phyloP scores from a whole-genome alignment of 2,888 invertebrate species.

The Apodemia duryi region DNA sequence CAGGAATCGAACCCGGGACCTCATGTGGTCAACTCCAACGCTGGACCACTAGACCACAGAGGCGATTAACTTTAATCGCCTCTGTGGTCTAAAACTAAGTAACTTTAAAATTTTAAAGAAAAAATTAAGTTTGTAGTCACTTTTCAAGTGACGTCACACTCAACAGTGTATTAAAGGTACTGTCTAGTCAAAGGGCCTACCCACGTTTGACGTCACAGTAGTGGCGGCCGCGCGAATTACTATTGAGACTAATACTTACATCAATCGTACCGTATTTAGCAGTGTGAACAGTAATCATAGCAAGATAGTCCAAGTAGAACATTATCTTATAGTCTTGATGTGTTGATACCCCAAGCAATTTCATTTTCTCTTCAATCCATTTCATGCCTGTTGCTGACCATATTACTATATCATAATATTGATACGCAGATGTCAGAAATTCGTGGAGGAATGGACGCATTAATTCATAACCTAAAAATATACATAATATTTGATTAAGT shows the following conservation, averaged over 20 bases:
- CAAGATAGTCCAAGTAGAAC: constrained; percentile 93
- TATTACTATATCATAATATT: constrained; percentile 96
- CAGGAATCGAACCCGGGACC: too few relatives aligned
- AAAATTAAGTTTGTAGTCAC: too few relatives aligned
- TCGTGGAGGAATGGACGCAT: constrained; percentile 98
- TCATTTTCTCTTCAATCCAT: constrained; percentile 99
- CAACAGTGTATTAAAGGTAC: too few relatives aligned
- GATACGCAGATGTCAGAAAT: constrained; percentile 91
- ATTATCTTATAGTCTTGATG: constrained; percentile 93
- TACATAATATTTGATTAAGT: too few relatives aligned
- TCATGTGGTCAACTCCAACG: too few relatives aligned
- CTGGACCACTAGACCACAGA: too few relatives aligned
- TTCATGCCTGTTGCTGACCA: constrained; percentile 99
- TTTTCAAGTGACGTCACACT: too few relatives aligned
- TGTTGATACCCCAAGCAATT: constrained; percentile 89
- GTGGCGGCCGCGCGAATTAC: neutral
- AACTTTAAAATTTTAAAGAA: too few relatives aligned
- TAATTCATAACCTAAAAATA: constrained; percentile 83
- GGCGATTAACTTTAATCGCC: too few relatives aligned
- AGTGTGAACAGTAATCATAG: constrained; percentile 97
- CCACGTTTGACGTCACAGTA: too few relatives aligned
- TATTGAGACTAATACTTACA: constrained; percentile 71
- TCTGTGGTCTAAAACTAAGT: too few relatives aligned
- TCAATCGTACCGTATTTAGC: constrained; percentile 95
- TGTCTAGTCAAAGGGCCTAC: too few relatives aligned